Percentiles rank a stretch among this genome's conserved stretches.
These are phyloP conservation scores for Tenthredo amoena DNA, from an alignment of 2,888 invertebrate species.

Conservation along the genomic window DNA sequence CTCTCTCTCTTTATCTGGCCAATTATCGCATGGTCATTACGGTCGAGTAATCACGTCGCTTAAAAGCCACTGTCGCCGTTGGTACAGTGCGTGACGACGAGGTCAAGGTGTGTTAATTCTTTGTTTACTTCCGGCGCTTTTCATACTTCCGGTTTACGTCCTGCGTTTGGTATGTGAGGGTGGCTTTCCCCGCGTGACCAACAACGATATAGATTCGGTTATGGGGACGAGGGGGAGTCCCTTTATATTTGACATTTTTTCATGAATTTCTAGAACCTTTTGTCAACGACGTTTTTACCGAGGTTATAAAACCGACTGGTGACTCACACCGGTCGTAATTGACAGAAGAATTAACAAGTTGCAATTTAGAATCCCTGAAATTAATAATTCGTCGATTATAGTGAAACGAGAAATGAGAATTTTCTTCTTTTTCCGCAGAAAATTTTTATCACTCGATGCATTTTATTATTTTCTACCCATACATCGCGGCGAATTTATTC, in stretches of 20 bases:
- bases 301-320: neutral
- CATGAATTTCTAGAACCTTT: neutral
- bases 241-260: neutral
- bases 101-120: conserved; percentile 38
- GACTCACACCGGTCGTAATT: neutral
- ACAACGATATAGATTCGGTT: neutral
- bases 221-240: neutral
- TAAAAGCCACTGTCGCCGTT: neutral
- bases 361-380: neutral
- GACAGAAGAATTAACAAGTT: neutral
- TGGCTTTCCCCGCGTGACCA: neutral
- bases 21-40: neutral
- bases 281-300: neutral
- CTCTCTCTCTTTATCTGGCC: neutral
- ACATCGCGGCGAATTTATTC: neutral
- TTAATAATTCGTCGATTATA: neutral
- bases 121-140: conserved; percentile 32
- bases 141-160: neutral
- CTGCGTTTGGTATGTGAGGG: neutral
- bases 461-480: neutral
- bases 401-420: neutral
- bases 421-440: neutral
- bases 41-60: neutral
- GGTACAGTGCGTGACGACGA: conserved; percentile 6
- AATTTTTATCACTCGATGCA: neutral